phyloP scores from a whole-genome alignment of 2,113 vertebrate species.

The Monarcha castaneiventris region DNA sequence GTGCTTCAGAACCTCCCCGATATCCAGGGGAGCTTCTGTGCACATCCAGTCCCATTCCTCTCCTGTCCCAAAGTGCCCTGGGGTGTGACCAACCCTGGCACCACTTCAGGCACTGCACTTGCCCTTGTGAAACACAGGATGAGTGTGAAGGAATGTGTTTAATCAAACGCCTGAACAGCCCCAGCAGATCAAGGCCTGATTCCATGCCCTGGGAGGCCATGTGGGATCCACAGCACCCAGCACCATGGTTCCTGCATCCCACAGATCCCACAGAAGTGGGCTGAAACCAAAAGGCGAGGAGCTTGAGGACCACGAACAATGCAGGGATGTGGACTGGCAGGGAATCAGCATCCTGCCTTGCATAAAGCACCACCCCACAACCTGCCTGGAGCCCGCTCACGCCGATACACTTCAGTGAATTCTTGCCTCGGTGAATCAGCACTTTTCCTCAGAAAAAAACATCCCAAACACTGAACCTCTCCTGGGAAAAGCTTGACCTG shows the following conservation, averaged over 20 bases:
- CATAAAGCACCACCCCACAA: not conserved
- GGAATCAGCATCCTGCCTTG: not conserved
- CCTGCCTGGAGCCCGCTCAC: not conserved
- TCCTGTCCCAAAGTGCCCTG: not conserved
- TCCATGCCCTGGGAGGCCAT: not conserved
- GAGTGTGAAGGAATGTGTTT: not conserved
- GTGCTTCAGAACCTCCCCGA: not conserved
- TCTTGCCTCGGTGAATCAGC: not conserved
- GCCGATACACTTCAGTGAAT: accelerated
- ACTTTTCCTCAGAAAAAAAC: not conserved
- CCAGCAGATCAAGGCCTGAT: not conserved
- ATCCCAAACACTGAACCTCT: not conserved
- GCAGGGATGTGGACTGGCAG: not conserved
- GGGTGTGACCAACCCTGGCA: not conserved
- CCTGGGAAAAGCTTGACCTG: not conserved
- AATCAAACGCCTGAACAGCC: not conserved
- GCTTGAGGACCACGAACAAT: not conserved
- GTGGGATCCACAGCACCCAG: not conserved
- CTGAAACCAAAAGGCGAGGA: not conserved
- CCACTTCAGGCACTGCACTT: not conserved
- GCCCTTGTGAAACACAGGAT: not conserved
- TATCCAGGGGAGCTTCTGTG: accelerated
- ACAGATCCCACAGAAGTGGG: not conserved
- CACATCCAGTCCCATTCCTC: accelerated
- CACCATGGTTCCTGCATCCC: not conserved